Evolutionary conservation across 2,888 invertebrate genomes (phyloP).

Genomic region (Andrena flavipes): DNA sequence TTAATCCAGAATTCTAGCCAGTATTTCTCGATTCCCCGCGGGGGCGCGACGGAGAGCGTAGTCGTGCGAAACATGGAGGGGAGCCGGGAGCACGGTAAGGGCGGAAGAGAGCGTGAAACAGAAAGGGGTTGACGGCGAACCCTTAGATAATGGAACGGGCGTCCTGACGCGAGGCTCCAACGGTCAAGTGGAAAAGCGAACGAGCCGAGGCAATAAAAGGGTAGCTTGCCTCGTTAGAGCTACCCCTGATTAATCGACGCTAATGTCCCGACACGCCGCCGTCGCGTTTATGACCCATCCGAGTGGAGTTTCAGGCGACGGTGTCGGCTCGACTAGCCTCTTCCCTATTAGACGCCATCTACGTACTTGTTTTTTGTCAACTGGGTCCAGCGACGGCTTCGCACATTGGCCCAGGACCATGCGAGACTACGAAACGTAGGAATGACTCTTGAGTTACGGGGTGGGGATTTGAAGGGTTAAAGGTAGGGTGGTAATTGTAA

Average conservation of each 20-base stretch:
- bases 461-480: no score
- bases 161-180: slow-evolving; percentile 45
- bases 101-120: neutral
- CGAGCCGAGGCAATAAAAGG: slow-evolving; percentile 65
- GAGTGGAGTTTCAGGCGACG: neutral
- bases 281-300: neutral
- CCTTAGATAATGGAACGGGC: slow-evolving; percentile 14
- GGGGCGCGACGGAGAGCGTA: slow-evolving; percentile 27
- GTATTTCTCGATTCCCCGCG: slow-evolving; percentile 61
- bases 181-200: slow-evolving; percentile 68
- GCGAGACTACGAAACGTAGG: no score
- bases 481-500: no score
- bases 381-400: no score
- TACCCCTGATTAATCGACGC: slow-evolving; percentile 2
- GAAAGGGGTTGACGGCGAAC: neutral
- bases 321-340: neutral
- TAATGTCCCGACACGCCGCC: neutral
- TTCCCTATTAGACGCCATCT: neutral
- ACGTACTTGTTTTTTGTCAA: no score
- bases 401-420: no score
- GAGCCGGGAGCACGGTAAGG: slow-evolving; percentile 12
- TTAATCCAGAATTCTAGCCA: slow-evolving; percentile 65
- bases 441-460: no score
- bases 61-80: neutral
- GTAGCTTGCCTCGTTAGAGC: slow-evolving; percentile 25